Conservation (phyloP, 1,140 invertebrate species). For the Trigoniulus corallinus region DNA sequence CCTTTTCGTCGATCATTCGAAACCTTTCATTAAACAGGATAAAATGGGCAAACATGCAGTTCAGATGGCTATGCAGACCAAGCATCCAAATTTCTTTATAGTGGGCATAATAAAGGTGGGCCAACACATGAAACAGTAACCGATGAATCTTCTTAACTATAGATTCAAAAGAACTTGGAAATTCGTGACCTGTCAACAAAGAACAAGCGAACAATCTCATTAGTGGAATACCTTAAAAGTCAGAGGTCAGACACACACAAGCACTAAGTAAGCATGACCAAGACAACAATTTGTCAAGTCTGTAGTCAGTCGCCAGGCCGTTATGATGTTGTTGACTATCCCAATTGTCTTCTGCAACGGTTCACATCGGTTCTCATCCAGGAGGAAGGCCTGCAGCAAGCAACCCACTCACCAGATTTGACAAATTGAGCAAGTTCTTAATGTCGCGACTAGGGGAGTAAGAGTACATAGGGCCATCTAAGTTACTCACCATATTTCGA, state of each 20-base stretch:
- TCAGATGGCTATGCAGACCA: conserved; percentile 70
- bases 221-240: background rate
- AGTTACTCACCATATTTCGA: conserved; percentile 93
- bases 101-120: conserved; percentile 94
- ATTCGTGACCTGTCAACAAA: conserved; percentile 64
- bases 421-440: too few species aligned
- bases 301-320: background rate
- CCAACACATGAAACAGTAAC: conserved; percentile 91
- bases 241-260: too few species aligned
- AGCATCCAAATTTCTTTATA: conserved; percentile 85
- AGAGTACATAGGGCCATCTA: too few species aligned
- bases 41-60: conserved; percentile 87
- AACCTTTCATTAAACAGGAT: conserved; percentile 70
- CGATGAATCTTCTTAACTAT: conserved; percentile 91
- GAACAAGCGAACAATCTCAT: background rate
- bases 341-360: too few species aligned
- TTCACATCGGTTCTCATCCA: too few species aligned
- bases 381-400: too few species aligned
- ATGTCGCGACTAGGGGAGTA: too few species aligned
- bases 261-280: too few species aligned
- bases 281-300: too few species aligned
- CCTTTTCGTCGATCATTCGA: conserved; percentile 83
- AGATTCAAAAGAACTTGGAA: conserved; percentile 82
- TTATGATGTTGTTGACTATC: too few species aligned
- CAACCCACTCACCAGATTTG: too few species aligned